phyloP scores from a whole-genome alignment of 2,888 invertebrate species.

The Napeogenes inachia region DNA sequence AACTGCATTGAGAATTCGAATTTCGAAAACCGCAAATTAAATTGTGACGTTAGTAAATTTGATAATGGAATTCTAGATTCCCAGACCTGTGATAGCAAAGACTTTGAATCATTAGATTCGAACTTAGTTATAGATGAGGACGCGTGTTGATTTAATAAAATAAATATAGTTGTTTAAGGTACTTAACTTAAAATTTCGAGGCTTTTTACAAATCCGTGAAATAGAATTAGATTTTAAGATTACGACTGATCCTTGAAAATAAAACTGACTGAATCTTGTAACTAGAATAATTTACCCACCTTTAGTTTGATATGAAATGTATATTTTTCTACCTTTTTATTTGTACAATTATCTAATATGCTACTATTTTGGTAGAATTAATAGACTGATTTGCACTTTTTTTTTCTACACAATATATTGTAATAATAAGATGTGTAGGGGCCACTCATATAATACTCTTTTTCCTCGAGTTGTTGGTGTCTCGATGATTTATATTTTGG shows the following conservation, averaged over 20 bases:
- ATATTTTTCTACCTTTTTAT: constrained; percentile 24
- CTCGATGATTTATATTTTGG: too few species aligned
- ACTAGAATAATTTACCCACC: constrained; percentile 26
- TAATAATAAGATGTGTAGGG: too few species aligned
- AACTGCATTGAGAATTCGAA: constrained; percentile 18
- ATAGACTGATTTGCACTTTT: constrained; percentile 2
- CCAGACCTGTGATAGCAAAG: constrained; percentile 36
- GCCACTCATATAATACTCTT: too few species aligned
- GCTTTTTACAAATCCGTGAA: background rate
- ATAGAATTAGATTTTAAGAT: background rate
- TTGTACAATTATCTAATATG: constrained; percentile 2
- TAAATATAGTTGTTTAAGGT: background rate
- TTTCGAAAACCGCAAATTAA: constrained; percentile 17
- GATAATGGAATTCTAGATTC: constrained; percentile 19
- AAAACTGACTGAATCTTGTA: constrained; percentile 13
- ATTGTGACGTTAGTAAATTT: constrained; percentile 16
- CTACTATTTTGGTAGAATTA: constrained; percentile 17
- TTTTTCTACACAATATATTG: too few species aligned
- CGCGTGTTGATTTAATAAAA: constrained; percentile 16
- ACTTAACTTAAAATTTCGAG: constrained; percentile 6
- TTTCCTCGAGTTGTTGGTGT: too few species aligned
- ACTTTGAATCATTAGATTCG: constrained; percentile 45
- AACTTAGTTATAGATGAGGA: constrained; percentile 51
- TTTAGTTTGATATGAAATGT: constrained; percentile 22
- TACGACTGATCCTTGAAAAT: constrained; percentile 20